Conservation (phyloP, 2,113 vertebrate species). For the Myrmophylax atrothorax region DNA sequence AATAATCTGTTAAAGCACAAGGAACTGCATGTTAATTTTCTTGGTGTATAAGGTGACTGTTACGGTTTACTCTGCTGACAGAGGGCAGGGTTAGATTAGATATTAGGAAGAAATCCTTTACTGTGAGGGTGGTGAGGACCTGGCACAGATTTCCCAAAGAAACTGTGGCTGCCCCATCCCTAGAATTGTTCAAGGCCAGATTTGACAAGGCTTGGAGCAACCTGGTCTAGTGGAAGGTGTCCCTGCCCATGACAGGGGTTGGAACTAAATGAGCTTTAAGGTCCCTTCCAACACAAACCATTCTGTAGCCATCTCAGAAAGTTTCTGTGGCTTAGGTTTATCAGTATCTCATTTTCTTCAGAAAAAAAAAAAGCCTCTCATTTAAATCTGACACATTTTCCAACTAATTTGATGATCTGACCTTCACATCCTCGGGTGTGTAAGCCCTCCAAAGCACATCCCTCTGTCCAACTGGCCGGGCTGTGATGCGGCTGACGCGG, state of each 20-base stretch:
- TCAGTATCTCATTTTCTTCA: neutral
- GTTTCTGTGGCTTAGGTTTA: neutral
- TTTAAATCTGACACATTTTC: neutral
- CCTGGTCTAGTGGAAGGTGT: neutral
- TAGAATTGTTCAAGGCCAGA: neutral
- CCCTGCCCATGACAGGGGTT: rapidly evolving
- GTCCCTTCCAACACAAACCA: neutral
- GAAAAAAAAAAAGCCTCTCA: neutral
- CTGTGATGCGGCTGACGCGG: slow-evolving; percentile 60
- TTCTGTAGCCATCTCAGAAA: neutral
- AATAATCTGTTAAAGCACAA: neutral
- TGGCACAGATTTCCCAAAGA: neutral
- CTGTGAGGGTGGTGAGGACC: rapidly evolving
- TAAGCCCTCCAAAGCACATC: slow-evolving; percentile 77
- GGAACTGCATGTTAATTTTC: neutral
- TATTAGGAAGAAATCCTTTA: neutral
- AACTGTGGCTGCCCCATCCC: no score
- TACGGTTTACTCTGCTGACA: neutral
- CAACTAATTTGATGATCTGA: neutral
- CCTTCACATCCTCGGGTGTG: slow-evolving; percentile 69
- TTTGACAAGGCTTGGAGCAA: neutral
- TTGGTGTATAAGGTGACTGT: neutral
- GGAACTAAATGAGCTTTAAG: neutral
- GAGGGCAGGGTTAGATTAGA: neutral
- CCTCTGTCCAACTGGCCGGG: neutral